Evolutionary conservation across 2,888 invertebrate genomes (phyloP), one percentile per base, ranked within the genome.

Genomic region (Ectemnius lituratus): DNA sequence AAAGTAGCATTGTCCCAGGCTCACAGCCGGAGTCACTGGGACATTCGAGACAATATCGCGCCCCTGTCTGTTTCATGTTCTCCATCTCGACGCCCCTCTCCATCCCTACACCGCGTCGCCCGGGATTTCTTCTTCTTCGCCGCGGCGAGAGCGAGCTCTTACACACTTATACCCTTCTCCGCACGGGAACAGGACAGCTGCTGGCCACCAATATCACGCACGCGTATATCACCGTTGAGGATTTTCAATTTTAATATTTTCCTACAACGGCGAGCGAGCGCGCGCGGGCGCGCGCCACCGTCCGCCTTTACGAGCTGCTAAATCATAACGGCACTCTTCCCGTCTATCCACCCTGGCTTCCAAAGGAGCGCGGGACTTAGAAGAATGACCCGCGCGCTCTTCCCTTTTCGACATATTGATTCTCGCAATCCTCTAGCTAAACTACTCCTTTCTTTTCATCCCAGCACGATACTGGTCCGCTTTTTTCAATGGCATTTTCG

Each of bases 181-280:
- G 58, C 18, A 63, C 64, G 67, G 70, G 75, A 83, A 83, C 80
- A 79, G 88, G 90, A 90, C 89, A 90, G 87, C 90, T 90, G 90
- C 90, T 80, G 89, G 90, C 89, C 90, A 89, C 89, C 90, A 89
- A 90, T 90, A 90, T 90, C 88, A 82, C 85, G 82, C 80, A 85
- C 87, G 87, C 88, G 87, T 88, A 89, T 90, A 88, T 89, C 87
- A 87, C 79, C 80, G 79, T 84, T 85, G 84, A 85, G 86, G 85
- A 89, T 89, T 90, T 90, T 90, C 90, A 88, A 89, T 90, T 90
- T 90, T 89, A 90, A 90, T 90, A 90, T 87, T 90, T 90, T 87
- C 85, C 87, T 81, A 87, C 85, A 86, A 83, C 82, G 84, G 76
- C 8, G 8, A 2, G 6, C 37, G 37, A 2, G 37, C 37, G 37